phyloP scores from a whole-genome alignment of 2,888 invertebrate genomes.

The Mycogona germanica region DNA sequence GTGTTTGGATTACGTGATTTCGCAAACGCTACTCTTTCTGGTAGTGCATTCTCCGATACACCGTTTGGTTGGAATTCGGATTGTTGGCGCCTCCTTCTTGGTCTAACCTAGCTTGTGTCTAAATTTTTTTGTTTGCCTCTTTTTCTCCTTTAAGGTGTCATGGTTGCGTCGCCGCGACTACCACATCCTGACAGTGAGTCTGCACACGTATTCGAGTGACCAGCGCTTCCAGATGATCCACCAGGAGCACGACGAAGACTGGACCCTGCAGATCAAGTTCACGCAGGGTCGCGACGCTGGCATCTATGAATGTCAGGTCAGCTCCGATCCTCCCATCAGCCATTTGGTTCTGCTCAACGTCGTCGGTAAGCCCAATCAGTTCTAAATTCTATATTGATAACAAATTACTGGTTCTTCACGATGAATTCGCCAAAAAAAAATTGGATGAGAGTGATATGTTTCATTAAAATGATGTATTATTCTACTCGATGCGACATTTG shows the following conservation, averaged over 20 bases:
- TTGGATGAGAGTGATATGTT: no score
- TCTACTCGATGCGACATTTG: no score
- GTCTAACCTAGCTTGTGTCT: no score
- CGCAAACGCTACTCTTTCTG: no score
- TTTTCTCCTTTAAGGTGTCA: slow-evolving; percentile 43
- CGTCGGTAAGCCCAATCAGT: slow-evolving; percentile 24
- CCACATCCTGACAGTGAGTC: slow-evolving; percentile 70
- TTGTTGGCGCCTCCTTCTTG: no score
- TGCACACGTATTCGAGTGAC: slow-evolving; percentile 78
- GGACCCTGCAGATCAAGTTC: slow-evolving; percentile 81
- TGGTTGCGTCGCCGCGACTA: slow-evolving; percentile 69
- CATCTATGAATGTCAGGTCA: slow-evolving; percentile 25
- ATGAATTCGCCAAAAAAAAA: no score
- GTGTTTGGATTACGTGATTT: no score
- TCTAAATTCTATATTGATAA: no score
- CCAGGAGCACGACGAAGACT: slow-evolving; percentile 43
- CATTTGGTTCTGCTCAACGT: slow-evolving; percentile 25
- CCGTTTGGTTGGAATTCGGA: no score
- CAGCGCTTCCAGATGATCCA: slow-evolving; percentile 77
- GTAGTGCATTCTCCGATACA: no score
- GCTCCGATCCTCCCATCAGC: slow-evolving; percentile 24
- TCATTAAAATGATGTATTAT: no score
- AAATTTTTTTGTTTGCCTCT: neutral
- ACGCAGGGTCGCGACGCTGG: slow-evolving; percentile 67
- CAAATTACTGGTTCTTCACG: no score